These are phyloP conservation scores for Aquatica leii DNA, from an alignment of 2,888 invertebrate genomes.

Conservation along the genomic window DNA sequence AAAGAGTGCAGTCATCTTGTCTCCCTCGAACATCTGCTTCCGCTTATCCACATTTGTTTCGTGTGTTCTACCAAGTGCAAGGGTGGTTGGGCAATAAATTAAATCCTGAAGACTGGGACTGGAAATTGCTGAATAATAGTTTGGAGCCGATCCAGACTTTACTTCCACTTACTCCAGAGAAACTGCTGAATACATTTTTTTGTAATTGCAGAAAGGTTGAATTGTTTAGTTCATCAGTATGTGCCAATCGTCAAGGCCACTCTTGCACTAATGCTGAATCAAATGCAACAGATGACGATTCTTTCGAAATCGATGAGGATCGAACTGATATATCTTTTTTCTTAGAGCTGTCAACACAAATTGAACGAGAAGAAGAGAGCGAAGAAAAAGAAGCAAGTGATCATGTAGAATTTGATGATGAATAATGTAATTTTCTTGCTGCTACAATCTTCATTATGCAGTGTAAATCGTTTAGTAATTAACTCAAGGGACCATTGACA, in stretches of 20 bases:
- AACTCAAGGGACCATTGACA: too few species aligned
- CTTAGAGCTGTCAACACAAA: conserved; percentile 17
- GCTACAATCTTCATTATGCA: too few species aligned
- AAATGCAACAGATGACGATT: conserved; percentile 25
- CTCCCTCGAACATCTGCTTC: conserved; percentile 43
- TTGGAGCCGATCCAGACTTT: conserved; percentile 34
- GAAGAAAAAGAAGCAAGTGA: conserved; percentile 10
- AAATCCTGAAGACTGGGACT: too few species aligned
- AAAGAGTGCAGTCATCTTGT: conserved; percentile 39
- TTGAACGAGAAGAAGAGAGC: conserved; percentile 14
- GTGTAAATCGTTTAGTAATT: too few species aligned
- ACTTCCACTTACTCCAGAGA: conserved; percentile 37
- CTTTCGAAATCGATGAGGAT: background rate
- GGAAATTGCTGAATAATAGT: conserved; percentile 38
- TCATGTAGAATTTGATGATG: too few species aligned
- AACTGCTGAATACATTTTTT: conserved; percentile 45
- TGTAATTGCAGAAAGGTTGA: conserved; percentile 46
- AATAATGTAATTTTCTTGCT: too few species aligned
- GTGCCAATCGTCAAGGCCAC: conserved; percentile 26
- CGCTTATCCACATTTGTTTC: conserved; percentile 45
- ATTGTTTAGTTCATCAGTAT: too few species aligned
- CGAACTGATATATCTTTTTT: background rate
- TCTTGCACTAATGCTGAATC: conserved; percentile 23
- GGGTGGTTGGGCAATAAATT: conserved; percentile 39
- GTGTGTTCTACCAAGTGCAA: conserved; percentile 45